Conservation (phyloP, 2,797 vertebrate genomes). For the Arnoldichthys spilopterus region DNA sequence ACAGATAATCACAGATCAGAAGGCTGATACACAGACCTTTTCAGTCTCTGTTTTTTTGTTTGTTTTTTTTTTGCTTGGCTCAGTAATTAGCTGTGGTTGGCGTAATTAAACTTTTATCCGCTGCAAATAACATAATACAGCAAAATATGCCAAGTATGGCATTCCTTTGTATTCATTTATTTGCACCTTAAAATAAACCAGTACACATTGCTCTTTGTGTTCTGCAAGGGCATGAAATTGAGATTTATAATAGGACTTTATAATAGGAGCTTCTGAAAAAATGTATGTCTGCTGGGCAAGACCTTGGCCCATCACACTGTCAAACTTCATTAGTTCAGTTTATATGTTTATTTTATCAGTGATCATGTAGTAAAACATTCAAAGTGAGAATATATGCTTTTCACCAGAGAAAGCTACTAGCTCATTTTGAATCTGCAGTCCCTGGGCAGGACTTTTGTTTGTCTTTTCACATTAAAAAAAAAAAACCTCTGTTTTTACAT, state of each 20-base stretch:
- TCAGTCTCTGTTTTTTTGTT: background rate
- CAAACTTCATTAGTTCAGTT: background rate
- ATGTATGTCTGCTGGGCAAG: too few relatives aligned
- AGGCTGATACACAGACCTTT: background rate
- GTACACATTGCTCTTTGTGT: background rate
- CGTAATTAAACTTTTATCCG: constrained; percentile 31
- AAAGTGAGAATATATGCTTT: background rate
- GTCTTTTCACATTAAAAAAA: background rate
- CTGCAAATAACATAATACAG: constrained; percentile 18
- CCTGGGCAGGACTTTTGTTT: too few relatives aligned
- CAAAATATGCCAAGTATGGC: constrained; percentile 30
- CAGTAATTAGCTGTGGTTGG: background rate
- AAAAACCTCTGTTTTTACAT: background rate
- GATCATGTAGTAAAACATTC: background rate
- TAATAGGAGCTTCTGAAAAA: too few relatives aligned
- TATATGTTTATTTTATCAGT: background rate
- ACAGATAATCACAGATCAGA: constrained; percentile 6
- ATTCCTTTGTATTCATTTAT: constrained; percentile 20
- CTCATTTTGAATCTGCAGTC: background rate
- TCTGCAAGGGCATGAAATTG: background rate
- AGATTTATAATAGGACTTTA: background rate
- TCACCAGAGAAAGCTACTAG: background rate
- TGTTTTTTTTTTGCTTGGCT: background rate
- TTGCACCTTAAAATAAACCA: constrained; percentile 2
- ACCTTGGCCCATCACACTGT: background rate